These are phyloP conservation scores for Glossophaga mutica DNA, from an alignment of 2,797 vertebrate genomes.

Conservation along the genomic window DNA sequence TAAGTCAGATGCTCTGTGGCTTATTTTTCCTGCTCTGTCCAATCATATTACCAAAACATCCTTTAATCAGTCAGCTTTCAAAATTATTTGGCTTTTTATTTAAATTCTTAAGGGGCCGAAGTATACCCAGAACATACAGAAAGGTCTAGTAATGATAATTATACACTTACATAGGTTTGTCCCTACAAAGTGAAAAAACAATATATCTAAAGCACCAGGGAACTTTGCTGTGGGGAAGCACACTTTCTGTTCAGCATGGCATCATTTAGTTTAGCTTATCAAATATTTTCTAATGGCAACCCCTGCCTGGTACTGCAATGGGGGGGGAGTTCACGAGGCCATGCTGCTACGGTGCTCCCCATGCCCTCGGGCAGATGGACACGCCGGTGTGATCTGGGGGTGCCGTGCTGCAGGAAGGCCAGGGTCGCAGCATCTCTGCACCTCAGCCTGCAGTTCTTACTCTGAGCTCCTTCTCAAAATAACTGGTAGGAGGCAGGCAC, in stretches of 20 bases:
- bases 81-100: constrained; percentile 29
- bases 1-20: neutral
- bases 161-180: neutral
- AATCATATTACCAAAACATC: neutral
- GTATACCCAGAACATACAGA: neutral
- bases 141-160: neutral
- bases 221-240: neutral
- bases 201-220: neutral
- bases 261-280: neutral
- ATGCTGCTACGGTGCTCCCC: neutral
- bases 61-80: constrained; percentile 14
- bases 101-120: neutral
- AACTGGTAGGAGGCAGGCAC: neutral
- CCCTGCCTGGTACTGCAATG: neutral
- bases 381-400: accelerated
- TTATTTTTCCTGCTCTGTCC: neutral
- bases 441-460: neutral
- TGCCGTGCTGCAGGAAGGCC: too few species aligned
- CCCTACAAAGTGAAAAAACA: neutral
- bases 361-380: neutral
- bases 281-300: neutral
- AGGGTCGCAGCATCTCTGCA: neutral
- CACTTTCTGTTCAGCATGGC: neutral
- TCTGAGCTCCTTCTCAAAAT: neutral
- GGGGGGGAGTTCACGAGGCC: neutral